phyloP scores from a whole-genome alignment of 2,797 vertebrate genomes.

The Bradypodion ventrale region DNA sequence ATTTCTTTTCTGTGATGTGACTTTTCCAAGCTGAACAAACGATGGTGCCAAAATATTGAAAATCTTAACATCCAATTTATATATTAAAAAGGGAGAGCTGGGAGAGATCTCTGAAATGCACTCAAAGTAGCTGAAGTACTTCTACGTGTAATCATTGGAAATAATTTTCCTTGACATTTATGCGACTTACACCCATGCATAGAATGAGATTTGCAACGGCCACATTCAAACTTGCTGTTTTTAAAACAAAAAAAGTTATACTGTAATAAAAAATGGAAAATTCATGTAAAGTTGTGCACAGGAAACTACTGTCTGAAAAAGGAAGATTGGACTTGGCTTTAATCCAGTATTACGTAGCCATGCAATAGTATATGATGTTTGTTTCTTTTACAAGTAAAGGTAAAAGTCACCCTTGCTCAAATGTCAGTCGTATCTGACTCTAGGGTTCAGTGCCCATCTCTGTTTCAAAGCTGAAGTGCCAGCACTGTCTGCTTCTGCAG shows the following conservation, averaged over 20 bases:
- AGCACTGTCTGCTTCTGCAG: too few species aligned
- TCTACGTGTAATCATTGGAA: background rate
- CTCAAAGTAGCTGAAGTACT: background rate
- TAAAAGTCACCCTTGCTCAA: too few species aligned
- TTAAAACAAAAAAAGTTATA: background rate
- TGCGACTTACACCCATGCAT: background rate
- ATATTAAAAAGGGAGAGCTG: background rate
- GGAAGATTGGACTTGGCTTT: background rate
- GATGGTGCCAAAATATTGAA: background rate
- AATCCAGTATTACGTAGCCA: too few species aligned
- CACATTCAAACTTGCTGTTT: background rate
- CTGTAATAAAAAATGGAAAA: too few species aligned
- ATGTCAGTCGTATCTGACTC: too few species aligned
- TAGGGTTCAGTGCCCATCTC: too few species aligned
- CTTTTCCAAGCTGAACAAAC: background rate
- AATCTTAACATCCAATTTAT: background rate
- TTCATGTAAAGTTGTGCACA: background rate
- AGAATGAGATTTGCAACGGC: too few species aligned
- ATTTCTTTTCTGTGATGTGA: background rate
- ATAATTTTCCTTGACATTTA: background rate
- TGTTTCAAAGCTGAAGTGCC: too few species aligned
- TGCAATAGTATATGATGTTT: background rate
- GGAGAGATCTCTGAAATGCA: background rate
- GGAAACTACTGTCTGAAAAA: background rate
- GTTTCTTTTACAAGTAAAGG: too few species aligned